Conservation (phyloP, 2,797 vertebrate species). For the Tenualosa ilisha region DNA sequence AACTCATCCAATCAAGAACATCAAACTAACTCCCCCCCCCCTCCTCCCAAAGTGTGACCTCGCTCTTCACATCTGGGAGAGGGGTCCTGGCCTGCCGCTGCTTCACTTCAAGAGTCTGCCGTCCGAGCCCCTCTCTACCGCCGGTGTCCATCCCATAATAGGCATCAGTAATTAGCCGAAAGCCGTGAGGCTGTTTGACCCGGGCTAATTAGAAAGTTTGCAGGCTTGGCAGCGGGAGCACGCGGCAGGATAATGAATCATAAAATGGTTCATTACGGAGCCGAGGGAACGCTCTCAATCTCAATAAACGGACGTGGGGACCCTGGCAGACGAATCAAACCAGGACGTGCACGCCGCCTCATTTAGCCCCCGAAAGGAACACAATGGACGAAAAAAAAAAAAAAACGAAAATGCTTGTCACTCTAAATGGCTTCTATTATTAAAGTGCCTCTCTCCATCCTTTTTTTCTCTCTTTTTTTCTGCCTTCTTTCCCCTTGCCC, state of each 20-base stretch:
- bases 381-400: slow-evolving; percentile 54
- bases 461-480: slow-evolving; percentile 28
- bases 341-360: slow-evolving; percentile 65
- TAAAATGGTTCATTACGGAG: slow-evolving; percentile 80
- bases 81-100: background rate
- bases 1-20: background rate
- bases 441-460: slow-evolving; percentile 53
- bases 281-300: slow-evolving; percentile 75
- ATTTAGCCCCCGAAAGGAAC: slow-evolving; percentile 72
- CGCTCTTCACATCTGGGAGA: background rate
- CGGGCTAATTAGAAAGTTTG: slow-evolving; percentile 82
- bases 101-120: slow-evolving; percentile 37
- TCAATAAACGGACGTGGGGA: slow-evolving; percentile 76
- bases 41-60: background rate
- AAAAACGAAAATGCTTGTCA: slow-evolving; percentile 45
- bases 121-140: slow-evolving; percentile 12
- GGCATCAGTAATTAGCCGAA: slow-evolving; percentile 75
- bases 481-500: background rate
- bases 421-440: slow-evolving; percentile 67
- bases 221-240: slow-evolving; percentile 74
- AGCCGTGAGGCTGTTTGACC: slow-evolving; percentile 77
- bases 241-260: slow-evolving; percentile 78
- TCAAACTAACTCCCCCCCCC: background rate
- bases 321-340: slow-evolving; percentile 74
- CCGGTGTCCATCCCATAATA: slow-evolving; percentile 70